Conservation (phyloP, 2,113 vertebrate species). For the Rattus norvegicus region DNA sequence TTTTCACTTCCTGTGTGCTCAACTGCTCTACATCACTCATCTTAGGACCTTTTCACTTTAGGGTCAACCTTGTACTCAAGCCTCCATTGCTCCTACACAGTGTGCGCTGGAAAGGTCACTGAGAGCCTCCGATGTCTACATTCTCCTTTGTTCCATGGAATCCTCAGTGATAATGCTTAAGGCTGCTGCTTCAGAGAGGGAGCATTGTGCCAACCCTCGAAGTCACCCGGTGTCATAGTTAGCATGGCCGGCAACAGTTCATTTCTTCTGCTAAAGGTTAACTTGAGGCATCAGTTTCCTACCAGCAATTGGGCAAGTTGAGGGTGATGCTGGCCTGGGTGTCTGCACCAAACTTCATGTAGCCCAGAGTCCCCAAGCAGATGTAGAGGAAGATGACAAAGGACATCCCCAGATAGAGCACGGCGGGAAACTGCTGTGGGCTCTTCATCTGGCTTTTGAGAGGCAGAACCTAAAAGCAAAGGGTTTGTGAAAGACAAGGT, state of each 20-base stretch:
- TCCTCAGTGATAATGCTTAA: background rate
- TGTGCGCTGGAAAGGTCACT: background rate
- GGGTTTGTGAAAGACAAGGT: background rate
- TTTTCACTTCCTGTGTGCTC: background rate
- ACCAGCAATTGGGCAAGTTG: conserved; percentile 98
- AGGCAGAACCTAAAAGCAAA: conserved; percentile 90
- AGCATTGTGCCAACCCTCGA: background rate
- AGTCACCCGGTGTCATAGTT: background rate
- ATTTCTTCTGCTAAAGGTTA: background rate
- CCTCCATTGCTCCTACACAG: background rate
- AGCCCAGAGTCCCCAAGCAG: conserved; percentile 92
- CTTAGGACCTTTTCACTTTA: background rate
- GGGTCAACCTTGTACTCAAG: background rate
- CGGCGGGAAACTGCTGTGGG: conserved; percentile 88
- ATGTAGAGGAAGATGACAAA: conserved; percentile 93
- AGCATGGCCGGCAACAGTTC: background rate
- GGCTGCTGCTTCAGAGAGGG: background rate
- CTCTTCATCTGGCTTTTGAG: conserved; percentile 97
- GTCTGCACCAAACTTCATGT: conserved; percentile 90
- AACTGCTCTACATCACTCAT: background rate
- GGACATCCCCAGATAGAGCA: conserved; percentile 94
- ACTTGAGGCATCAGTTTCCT: conserved; percentile 52
- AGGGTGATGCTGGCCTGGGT: conserved; percentile 95
- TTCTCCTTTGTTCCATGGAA: background rate
- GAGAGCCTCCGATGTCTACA: background rate